Percentiles rank a stretch among this genome's conserved stretches.
Evolutionary conservation across 2,113 vertebrate genomes (phyloP).

Genomic region (Chaenocephalus aceratus): DNA sequence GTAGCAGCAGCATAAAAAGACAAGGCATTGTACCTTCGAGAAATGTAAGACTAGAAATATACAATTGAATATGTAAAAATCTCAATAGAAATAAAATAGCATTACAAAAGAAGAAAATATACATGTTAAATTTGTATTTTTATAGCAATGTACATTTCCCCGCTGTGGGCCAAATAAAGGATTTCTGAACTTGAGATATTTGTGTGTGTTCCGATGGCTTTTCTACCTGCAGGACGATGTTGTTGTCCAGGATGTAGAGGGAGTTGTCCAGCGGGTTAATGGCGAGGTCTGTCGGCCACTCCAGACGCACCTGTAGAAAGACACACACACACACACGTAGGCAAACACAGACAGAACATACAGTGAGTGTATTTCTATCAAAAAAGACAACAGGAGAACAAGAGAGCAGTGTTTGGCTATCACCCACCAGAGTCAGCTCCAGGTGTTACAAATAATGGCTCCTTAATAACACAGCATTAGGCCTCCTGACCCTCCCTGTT

Average conservation of each 20-base stretch:
- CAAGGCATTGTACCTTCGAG: too few relatives aligned
- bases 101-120: too few relatives aligned
- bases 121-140: too few relatives aligned
- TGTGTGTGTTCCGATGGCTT: neutral
- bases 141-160: too few relatives aligned
- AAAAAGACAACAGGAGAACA: slow-evolving; percentile 23
- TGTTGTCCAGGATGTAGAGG: slow-evolving; percentile 97
- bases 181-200: too few relatives aligned
- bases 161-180: too few relatives aligned
- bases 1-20: too few relatives aligned
- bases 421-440: slow-evolving; percentile 49
- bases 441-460: slow-evolving; percentile 70
- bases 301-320: slow-evolving; percentile 89
- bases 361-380: slow-evolving; percentile 2
- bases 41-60: too few relatives aligned
- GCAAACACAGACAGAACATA: slow-evolving; percentile 3
- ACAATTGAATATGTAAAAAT: too few relatives aligned
- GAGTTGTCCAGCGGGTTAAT: slow-evolving; percentile 98
- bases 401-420: slow-evolving; percentile 17
- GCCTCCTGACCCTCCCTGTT: slow-evolving; percentile 71
- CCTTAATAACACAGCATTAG: slow-evolving; percentile 79
- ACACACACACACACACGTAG: slow-evolving; percentile 19
- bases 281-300: slow-evolving; percentile 97
- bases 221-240: slow-evolving; percentile 92
- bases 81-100: too few relatives aligned